A percentile compares a stretch with the other conserved stretches of the same genome.
Evolutionary conservation across 2,797 vertebrate genomes (phyloP).

Genomic region (Neosalanx taihuensis): DNA sequence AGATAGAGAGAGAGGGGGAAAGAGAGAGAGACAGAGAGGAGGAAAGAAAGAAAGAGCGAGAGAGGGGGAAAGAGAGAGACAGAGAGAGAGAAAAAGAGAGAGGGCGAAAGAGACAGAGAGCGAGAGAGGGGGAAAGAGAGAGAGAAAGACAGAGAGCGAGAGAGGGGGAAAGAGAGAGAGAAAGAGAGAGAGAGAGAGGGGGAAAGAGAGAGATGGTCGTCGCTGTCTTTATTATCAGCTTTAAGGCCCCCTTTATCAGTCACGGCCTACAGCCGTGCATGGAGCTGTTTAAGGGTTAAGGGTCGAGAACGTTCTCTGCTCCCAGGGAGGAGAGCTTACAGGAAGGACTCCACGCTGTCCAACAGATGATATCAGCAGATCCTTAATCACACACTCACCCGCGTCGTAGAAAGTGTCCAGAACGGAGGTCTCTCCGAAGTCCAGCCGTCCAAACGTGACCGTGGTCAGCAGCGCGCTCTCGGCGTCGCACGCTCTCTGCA

Average conservation of each 20-base stretch:
- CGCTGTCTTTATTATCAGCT: not conserved
- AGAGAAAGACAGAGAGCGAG: not conserved
- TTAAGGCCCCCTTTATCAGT: not conserved
- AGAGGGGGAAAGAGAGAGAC: not conserved
- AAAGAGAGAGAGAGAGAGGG: slow-evolving; percentile 14
- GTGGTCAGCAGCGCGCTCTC: slow-evolving; percentile 83
- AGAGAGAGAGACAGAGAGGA: too few species aligned
- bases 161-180: not conserved
- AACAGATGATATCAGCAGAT: not conserved
- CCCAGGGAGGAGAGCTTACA: not conserved
- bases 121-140: not conserved
- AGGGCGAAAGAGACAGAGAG: not conserved
- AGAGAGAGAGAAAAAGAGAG: not conserved
- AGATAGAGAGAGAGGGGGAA: slow-evolving; percentile 1
- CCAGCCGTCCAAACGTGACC: slow-evolving; percentile 83
- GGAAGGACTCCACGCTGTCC: not conserved
- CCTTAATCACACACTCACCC: slow-evolving; percentile 68
- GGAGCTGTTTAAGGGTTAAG: too few species aligned
- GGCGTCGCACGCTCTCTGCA: slow-evolving; percentile 84
- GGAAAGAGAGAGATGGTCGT: not conserved
- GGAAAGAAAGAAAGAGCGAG: slow-evolving; percentile 9
- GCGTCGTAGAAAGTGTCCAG: slow-evolving; percentile 92
- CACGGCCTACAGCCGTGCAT: too few species aligned
- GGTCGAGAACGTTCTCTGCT: not conserved
- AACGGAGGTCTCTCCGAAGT: slow-evolving; percentile 86